Percentiles rank a stretch among this genome's conserved stretches.
phyloP scores from a whole-genome alignment of 2,888 invertebrate genomes.

The Dryobotodes eremita region DNA sequence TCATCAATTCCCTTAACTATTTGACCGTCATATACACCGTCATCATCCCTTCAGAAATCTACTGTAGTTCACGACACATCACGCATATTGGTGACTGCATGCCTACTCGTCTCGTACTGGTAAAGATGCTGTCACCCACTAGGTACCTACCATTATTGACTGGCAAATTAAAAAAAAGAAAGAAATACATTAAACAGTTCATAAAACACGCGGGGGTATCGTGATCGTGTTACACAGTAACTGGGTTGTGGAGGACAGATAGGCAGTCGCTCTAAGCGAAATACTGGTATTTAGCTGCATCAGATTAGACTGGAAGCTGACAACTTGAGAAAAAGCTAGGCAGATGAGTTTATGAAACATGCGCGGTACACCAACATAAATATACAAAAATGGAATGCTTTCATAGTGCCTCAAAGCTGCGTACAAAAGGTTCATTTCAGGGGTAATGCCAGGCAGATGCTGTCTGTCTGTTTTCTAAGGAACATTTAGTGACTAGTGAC shows the following conservation, averaged over 20 bases:
- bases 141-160: too few species aligned
- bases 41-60: neutral
- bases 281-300: neutral
- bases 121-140: too few species aligned
- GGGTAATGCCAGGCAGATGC: neutral
- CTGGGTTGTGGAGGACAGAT: too few species aligned
- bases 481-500: neutral
- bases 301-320: neutral
- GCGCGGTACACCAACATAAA: neutral
- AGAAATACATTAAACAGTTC: neutral
- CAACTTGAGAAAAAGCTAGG: neutral
- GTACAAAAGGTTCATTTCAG: neutral
- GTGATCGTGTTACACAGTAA: neutral
- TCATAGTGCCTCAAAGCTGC: neutral
- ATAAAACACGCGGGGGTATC: neutral
- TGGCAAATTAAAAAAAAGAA: neutral
- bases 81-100: neutral
- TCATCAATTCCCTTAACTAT: conserved; percentile 29
- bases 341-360: neutral
- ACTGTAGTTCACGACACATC: neutral
- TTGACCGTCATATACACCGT: conserved; percentile 9
- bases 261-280: neutral
- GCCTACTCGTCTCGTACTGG: neutral
- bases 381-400: neutral
- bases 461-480: neutral